Conservation (phyloP, 2,888 invertebrate genomes). For the Monochamus alternatus region DNA sequence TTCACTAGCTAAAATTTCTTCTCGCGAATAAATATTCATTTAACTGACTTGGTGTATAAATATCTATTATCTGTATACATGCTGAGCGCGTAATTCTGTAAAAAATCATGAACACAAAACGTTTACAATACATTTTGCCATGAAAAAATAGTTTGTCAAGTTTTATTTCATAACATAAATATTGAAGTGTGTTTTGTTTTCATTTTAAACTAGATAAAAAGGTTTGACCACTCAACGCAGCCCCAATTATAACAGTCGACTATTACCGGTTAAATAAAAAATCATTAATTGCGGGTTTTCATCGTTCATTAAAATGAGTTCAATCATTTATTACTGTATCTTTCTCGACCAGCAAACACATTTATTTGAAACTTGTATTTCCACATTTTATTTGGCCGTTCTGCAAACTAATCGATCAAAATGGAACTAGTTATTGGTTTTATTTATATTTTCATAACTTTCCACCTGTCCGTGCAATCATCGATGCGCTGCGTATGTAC, state of each 20-base stretch:
- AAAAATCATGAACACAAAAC: background rate
- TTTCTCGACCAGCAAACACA: background rate
- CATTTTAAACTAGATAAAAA: background rate
- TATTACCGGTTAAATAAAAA: background rate
- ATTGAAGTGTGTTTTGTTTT: background rate
- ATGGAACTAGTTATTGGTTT: no score
- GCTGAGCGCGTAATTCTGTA: no score
- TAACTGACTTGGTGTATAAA: no score
- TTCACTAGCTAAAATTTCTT: no score
- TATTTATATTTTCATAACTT: no score
- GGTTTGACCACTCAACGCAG: background rate
- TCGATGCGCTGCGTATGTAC: no score
- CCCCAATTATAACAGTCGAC: background rate
- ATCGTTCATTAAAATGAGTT: constrained; percentile 2
- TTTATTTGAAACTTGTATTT: no score
- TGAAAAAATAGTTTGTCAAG: background rate
- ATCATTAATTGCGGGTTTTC: constrained; percentile 5
- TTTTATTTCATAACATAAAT: background rate
- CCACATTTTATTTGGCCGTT: no score
- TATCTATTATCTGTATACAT: no score
- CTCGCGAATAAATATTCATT: no score
- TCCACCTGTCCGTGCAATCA: no score
- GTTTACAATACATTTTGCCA: background rate
- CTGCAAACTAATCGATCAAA: no score
- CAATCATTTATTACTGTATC: background rate